Conservation (phyloP, 2,888 invertebrate genomes). For the Nebria brevicollis region DNA sequence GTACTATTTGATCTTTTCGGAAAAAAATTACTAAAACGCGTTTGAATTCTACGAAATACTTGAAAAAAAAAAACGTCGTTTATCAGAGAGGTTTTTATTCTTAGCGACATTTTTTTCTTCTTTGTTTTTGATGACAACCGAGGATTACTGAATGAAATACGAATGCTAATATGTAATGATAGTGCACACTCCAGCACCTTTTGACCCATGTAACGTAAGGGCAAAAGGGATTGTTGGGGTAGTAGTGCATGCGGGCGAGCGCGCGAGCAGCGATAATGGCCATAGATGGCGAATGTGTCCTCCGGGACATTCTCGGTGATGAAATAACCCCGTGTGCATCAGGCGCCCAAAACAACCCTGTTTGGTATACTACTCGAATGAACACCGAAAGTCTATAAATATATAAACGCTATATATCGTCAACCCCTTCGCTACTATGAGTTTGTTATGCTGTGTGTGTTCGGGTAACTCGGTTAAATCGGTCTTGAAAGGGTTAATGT, state of each 20-base stretch:
- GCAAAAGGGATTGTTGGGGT: background rate
- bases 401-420: background rate
- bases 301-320: constrained; percentile 32
- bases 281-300: constrained; percentile 43
- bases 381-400: constrained; percentile 19
- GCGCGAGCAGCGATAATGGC: constrained; percentile 35
- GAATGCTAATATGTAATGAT: constrained; percentile 45
- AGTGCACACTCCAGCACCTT: constrained; percentile 22
- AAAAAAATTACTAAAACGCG: too few relatives aligned
- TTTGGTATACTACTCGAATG: background rate
- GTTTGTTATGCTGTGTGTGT: background rate
- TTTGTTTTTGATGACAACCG: constrained; percentile 21
- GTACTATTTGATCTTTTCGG: too few relatives aligned
- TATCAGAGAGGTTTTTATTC: too few relatives aligned
- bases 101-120: background rate
- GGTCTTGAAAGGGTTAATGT: background rate
- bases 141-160: constrained; percentile 44
- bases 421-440: background rate
- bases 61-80: too few relatives aligned
- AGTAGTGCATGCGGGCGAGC: background rate
- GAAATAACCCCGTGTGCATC: constrained; percentile 33
- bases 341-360: background rate
- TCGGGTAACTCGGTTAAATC: background rate
- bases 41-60: too few relatives aligned
- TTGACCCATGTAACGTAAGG: constrained; percentile 6